Evolutionary conservation across 2,113 vertebrate genomes (phyloP).

Genomic region (Paedocypris sp.): DNA sequence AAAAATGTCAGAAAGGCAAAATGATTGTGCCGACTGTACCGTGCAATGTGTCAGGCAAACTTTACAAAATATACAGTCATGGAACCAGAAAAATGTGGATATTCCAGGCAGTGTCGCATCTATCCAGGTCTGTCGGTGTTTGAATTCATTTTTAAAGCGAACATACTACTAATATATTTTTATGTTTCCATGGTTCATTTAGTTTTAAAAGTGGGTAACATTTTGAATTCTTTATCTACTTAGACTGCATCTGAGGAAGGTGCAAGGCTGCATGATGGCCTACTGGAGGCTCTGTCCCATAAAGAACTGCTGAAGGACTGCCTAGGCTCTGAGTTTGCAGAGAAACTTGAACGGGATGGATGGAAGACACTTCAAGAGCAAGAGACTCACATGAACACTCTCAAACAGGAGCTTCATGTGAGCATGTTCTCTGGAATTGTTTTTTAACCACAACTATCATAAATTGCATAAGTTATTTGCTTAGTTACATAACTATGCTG

Average conservation of each 20-base stretch:
- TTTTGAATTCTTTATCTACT: not conserved
- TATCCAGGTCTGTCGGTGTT: conserved; percentile 46
- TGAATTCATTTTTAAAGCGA: not conserved
- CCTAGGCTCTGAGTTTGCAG: conserved; percentile 39
- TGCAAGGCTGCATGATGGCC: conserved; percentile 33
- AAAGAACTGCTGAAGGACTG: conserved; percentile 48
- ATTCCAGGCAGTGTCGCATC: conserved; percentile 23
- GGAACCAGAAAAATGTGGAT: conserved; percentile 38
- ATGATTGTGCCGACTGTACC: conserved; percentile 42
- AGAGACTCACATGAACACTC: conserved; percentile 16
- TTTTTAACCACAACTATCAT: no score
- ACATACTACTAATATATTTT: not conserved
- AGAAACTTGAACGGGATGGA: conserved; percentile 44
- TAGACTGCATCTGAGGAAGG: conserved; percentile 48
- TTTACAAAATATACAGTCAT: conserved; percentile 48
- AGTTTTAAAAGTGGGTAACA: not conserved
- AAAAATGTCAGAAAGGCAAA: conserved; percentile 45
- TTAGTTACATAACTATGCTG: no score
- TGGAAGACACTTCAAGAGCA: conserved; percentile 41
- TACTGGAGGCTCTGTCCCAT: conserved; percentile 51
- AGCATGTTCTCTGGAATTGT: not conserved
- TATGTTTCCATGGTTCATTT: not conserved
- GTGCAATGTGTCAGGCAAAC: conserved; percentile 39
- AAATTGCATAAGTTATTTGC: no score
- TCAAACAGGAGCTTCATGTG: conserved; percentile 49